Evolutionary conservation across 2,113 vertebrate genomes (phyloP), one percentile per base, ranked within the genome.

Genomic region (Pteruthius melanotis): DNA sequence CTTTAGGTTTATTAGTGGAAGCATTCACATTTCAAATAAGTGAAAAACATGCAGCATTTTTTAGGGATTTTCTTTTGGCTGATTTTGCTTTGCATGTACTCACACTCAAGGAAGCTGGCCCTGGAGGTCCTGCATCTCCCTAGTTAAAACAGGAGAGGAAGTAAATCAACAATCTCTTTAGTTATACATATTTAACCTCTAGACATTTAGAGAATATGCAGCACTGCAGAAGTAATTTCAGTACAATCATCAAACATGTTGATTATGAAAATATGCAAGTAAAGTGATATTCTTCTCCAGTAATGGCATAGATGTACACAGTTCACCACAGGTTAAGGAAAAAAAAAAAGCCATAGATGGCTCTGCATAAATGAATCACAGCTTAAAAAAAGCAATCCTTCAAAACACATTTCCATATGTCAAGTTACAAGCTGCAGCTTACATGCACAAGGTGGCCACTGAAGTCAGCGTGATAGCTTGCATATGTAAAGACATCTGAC

Each of bases 111-210:
- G 95, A 88, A 95, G 97, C 59, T 61, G 96, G 97, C 90, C 98
- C 98, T 21, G 98, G 98, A 71, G 97, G 98, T 89, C 98, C 98
- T 49, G 49, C 78, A 54, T 98, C 97, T 92, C 98, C 98, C 98
- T 98, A 86, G 61, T 94, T 97, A 91, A 83, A 95, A 92, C 23
- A 97, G 13, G 12, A 81, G 60, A 56, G 78, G 35, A 90, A 65
- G 65, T 74, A 95, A 95, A 54, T 68, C 35, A 93, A 7, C 9
- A 79, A 4, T n/a, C 12, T 76, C 16, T 74, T 83, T 50, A 61
- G 28, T 86, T n/a, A 39, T 7, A 93, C 11, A 49, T 83, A 80
- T 69, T 69, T 96, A 91, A 49, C 21, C 70, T 90, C 56, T 79
- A 39, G 37, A 45, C 33, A 23, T 69, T 59, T 33, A 74, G 39